Evolutionary conservation across 2,113 vertebrate species (phyloP).

Genomic region (Recurvirostra avosetta): DNA sequence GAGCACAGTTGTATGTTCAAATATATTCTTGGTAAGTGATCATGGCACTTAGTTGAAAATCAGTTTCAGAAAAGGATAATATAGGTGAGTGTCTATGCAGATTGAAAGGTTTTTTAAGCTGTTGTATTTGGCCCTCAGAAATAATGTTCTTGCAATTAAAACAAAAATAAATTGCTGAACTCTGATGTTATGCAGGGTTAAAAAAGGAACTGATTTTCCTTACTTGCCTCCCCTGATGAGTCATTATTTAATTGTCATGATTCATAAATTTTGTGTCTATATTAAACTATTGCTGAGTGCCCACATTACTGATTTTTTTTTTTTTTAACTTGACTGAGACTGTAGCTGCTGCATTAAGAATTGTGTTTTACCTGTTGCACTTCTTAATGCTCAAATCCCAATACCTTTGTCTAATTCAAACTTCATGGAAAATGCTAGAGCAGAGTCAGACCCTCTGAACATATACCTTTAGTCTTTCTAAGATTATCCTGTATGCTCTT

Average conservation of each 20-base stretch:
- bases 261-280: neutral
- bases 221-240: neutral
- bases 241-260: neutral
- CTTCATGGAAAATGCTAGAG: neutral
- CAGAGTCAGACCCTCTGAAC: neutral
- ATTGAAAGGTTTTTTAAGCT: neutral
- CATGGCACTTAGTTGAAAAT: neutral
- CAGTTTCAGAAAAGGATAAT: neutral
- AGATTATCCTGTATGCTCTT: neutral
- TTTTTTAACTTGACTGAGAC: neutral
- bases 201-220: neutral
- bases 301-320: neutral
- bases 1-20: neutral
- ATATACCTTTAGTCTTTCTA: neutral
- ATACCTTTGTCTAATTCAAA: neutral
- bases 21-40: neutral
- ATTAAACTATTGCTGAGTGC: neutral
- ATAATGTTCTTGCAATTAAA: neutral
- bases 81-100: neutral
- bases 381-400: neutral
- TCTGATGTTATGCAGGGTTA: neutral
- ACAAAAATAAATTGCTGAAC: neutral
- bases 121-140: neutral
- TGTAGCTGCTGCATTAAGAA: neutral
- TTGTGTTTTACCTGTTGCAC: neutral